Base-by-base conservation (phyloP, 2,113 vertebrate species). In the Syrmaticus mikado region DNA sequence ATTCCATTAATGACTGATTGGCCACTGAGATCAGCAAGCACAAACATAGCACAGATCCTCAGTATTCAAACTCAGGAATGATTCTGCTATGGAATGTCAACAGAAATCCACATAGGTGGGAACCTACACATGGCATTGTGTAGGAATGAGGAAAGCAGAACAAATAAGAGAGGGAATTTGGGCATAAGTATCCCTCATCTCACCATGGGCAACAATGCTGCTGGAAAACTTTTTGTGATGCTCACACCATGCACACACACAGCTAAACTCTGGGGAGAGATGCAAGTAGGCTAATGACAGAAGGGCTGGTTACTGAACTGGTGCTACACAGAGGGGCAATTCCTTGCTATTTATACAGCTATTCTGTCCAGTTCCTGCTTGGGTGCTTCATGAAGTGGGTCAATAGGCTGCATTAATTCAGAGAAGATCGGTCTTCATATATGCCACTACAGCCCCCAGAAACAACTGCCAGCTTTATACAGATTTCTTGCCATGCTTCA, bases 171-270 rank as follows among this genome's bases (percentile, higher is more conserved):
- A 46, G 46, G 40, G n/a, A 65, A 34, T 7, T 21, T 43, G 32
- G 25, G 43, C 0, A 1, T 36, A 40, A 34, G 57, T 64, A 52
- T 48, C 34, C n/a, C n/a, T 74, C 11, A 15, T 1, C 1, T 65
- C 45, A 36, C 20, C 43, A 34, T 0, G 21, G 80, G 32, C 25
- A 22, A 2, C 1, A 32, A 19, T 0, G 6, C 48, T 57, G 38
- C 40, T 62, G 72, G 30, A 77, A 83, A 80, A 62, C n/a, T 65
- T 38, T 21, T 25, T 28, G 30, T 24, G 43, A 46, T 20, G 18
- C 38, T 25, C 50, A 18, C 21, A 24, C 1, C 57, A 19, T 38
- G 60, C 0, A 0, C 12, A 32, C 34, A 30, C 5, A 1, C 10
- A 20, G 25, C 22, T 45, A 34, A 62, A 74, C 45, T 0, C 1